phyloP scores from a whole-genome alignment of 2,113 vertebrate species.

The Nycticebus coucang region DNA sequence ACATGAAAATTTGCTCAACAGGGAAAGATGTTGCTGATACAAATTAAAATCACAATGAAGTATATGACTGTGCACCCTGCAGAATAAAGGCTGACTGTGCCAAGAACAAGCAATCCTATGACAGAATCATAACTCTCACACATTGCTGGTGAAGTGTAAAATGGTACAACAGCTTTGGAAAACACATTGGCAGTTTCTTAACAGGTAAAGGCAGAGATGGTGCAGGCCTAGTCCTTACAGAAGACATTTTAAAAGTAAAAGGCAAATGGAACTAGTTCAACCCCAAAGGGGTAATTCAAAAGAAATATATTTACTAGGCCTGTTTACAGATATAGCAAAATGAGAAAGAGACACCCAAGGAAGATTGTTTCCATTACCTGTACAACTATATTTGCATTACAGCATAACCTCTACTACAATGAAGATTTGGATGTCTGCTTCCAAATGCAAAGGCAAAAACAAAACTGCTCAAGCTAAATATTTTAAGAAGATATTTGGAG shows the following conservation, averaged over 20 bases:
- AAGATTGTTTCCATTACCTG: not conserved
- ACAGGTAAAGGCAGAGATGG: not conserved
- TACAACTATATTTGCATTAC: not conserved
- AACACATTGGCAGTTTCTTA: not conserved
- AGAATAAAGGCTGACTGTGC: not conserved
- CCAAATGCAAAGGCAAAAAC: conserved; percentile 45
- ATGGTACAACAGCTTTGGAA: not conserved
- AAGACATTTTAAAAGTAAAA: not conserved
- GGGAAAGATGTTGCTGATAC: not conserved
- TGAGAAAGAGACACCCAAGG: not conserved
- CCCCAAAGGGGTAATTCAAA: not conserved
- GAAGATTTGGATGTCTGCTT: not conserved
- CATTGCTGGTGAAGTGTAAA: not conserved
- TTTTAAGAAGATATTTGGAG: conserved; percentile 67
- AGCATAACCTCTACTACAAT: not conserved
- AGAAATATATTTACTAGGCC: not conserved
- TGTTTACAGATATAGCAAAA: not conserved
- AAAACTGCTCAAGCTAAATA: conserved; percentile 62
- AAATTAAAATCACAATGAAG: not conserved
- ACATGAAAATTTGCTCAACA: not conserved
- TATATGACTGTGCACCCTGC: not conserved
- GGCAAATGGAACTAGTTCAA: not conserved
- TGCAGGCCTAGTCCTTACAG: not conserved
- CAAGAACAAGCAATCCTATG: not conserved
- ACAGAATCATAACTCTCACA: not conserved